Evolutionary conservation across 1,140 invertebrate species (phyloP).

Genomic region (Hyles vespertilio): DNA sequence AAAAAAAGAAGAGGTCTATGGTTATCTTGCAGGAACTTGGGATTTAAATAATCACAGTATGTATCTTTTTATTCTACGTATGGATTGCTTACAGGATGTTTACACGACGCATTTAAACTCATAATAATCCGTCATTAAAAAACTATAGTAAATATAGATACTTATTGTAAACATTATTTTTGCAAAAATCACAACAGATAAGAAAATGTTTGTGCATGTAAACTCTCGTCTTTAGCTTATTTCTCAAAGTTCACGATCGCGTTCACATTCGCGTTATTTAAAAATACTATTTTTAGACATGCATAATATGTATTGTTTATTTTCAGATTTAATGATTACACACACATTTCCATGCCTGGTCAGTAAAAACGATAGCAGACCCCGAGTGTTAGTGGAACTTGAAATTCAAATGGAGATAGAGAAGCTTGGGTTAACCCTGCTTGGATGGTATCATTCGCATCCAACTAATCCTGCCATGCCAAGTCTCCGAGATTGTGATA

Average conservation of each 20-base stretch:
- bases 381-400: slow-evolving; percentile 83
- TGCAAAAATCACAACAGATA: too few relatives aligned
- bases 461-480: slow-evolving; percentile 91
- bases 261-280: too few relatives aligned
- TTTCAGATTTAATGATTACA: slow-evolving; percentile 88
- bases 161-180: too few relatives aligned
- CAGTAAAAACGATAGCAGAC: slow-evolving; percentile 85
- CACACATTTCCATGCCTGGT: slow-evolving; percentile 93
- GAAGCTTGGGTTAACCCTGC: slow-evolving; percentile 85
- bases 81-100: slow-evolving; percentile 9
- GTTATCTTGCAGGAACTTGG: slow-evolving; percentile 96
- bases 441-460: slow-evolving; percentile 99
- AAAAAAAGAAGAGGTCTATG: slow-evolving; percentile 93
- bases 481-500: slow-evolving; percentile 92
- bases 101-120: background rate
- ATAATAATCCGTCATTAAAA: background rate
- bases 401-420: slow-evolving; percentile 91
- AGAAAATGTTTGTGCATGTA: too few relatives aligned
- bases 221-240: too few relatives aligned
- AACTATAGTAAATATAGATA: too few relatives aligned
- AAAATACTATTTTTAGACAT: too few relatives aligned
- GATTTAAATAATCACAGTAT: slow-evolving; percentile 95
- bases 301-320: slow-evolving; percentile 14
- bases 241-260: too few relatives aligned
- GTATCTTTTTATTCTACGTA: slow-evolving; percentile 39